Evolutionary conservation across 1,140 invertebrate genomes (phyloP).

Genomic region (Adoxophyes honmai): DNA sequence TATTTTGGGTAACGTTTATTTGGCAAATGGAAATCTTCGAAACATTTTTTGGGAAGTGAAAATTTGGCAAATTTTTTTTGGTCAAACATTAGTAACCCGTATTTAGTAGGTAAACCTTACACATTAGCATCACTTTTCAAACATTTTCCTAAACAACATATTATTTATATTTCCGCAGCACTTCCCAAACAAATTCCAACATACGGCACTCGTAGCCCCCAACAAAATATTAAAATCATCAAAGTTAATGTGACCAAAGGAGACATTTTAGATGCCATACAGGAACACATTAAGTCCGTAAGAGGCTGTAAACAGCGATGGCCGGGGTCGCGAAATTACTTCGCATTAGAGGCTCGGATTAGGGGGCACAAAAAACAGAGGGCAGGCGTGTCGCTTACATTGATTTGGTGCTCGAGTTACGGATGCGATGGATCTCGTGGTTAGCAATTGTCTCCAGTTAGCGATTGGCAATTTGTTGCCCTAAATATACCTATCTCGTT

Average conservation of each 20-base stretch:
- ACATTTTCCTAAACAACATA: too few relatives aligned
- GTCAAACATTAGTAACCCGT: too few relatives aligned
- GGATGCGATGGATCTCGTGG: conserved; percentile 20
- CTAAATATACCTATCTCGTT: too few relatives aligned
- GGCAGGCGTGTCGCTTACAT: conserved; percentile 37
- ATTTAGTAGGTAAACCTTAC: too few relatives aligned
- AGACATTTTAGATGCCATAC: conserved; percentile 22
- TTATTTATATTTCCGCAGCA: too few relatives aligned
- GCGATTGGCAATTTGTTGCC: neutral
- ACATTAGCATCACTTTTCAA: too few relatives aligned
- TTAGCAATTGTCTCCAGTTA: conserved; percentile 3
- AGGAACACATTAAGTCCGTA: conserved; percentile 33
- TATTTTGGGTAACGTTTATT: too few relatives aligned
- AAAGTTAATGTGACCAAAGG: conserved; percentile 19
- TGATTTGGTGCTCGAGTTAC: conserved; percentile 40
- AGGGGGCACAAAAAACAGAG: conserved; percentile 67
- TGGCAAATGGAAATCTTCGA: too few relatives aligned
- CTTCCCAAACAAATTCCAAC: too few relatives aligned
- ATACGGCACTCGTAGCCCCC: too few relatives aligned
- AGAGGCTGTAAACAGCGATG: conserved; percentile 32
- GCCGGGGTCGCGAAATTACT: conserved; percentile 62
- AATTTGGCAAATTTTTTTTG: too few relatives aligned
- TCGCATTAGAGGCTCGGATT: conserved; percentile 63
- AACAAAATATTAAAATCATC: conserved; percentile 7
- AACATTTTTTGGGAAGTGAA: too few relatives aligned